Base-by-base conservation (phyloP, 2,113 vertebrate genomes). In the Pomatostomus ruficeps region DNA sequence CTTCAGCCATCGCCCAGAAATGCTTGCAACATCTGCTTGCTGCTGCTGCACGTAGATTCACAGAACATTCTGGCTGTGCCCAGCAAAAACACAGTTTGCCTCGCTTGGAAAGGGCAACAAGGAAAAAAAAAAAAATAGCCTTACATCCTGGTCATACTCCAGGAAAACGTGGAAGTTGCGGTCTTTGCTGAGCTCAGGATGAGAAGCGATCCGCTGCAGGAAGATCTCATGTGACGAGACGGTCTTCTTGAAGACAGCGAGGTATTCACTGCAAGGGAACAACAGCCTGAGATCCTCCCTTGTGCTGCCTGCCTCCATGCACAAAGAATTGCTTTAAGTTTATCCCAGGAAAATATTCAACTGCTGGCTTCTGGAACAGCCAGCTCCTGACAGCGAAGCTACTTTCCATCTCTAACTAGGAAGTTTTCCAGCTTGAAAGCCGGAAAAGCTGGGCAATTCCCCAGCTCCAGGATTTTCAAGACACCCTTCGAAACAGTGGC, bases 221-320 rank as follows among this genome's bases (percentile, higher is more conserved):
- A 99, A 99, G 81, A 99, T 95, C 97, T 99, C 99, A 68, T 99
- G 99, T 24, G 99, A 99, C 68, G 99, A 99, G 31, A 99, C 99
- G 14, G 99, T 99, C 98, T 99, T 99, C 98, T 99, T 99, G 98
- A 99, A 99, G 80, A 99, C 99, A 68, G 99, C 99, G 2, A 99
- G 98, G 95, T 99, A 99, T 95, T 98, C 95, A 89, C 98, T 98
- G 91, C 71, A 98, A 93, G 92, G 42, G 73, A 49, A 96, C 6
- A 89, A 62, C 52, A 91, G 46, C 79, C 26, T 38, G 33, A 94
- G 28, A 76, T 40, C 12, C 5, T 51, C 35, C 45, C 42, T 87
- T 72, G 25, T 66, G 35, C 26, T 49, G 23, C 25, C 14, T 51
- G 38, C 52, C 59, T 70, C n/a, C 58, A 12, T 3, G n/a, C 0